These are phyloP conservation scores for Micrasema longulum DNA, from an alignment of 1,140 invertebrate genomes.

Conservation along the genomic window DNA sequence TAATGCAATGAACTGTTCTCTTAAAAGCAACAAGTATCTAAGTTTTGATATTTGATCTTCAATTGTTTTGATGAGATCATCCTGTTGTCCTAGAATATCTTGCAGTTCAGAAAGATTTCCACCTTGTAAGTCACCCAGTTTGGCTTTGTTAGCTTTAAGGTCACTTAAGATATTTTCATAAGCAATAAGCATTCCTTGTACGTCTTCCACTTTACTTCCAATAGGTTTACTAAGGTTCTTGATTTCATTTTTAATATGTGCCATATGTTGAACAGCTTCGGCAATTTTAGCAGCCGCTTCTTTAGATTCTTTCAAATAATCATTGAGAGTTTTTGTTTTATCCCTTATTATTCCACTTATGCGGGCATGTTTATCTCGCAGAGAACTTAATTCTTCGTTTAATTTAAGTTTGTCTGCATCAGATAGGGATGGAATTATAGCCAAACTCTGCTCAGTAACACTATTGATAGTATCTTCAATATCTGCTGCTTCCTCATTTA, in stretches of 20 bases:
- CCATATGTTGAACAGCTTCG: conserved; percentile 83
- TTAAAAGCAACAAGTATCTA: conserved; percentile 79
- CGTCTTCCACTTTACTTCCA: conserved; percentile 86
- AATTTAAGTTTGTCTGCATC: conserved; percentile 86
- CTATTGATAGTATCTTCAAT: conserved; percentile 79
- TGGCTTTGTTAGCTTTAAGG: conserved; percentile 82
- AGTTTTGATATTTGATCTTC: conserved; percentile 87
- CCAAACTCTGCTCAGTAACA: conserved; percentile 82
- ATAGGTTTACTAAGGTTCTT: conserved; percentile 87
- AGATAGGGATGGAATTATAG: conserved; percentile 82
- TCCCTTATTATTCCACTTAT: conserved; percentile 82
- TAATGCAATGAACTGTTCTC: conserved; percentile 89
- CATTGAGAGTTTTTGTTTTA: conserved; percentile 76
- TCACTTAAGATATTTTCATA: conserved; percentile 86
- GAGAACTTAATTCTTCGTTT: conserved; percentile 80
- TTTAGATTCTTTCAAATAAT: conserved; percentile 83
- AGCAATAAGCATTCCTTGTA: conserved; percentile 79
- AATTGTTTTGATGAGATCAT: conserved; percentile 84
- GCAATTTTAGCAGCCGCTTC: conserved; percentile 81
- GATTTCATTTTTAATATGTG: conserved; percentile 84
- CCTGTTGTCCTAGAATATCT: conserved; percentile 82
- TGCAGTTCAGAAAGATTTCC: conserved; percentile 81
- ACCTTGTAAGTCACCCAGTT: conserved; percentile 82
- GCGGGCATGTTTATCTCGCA: conserved; percentile 81
- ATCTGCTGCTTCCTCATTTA: conserved; percentile 80